These are phyloP conservation scores for Cinara cedri DNA, from an alignment of 2,888 invertebrate species.

Conservation along the genomic window DNA sequence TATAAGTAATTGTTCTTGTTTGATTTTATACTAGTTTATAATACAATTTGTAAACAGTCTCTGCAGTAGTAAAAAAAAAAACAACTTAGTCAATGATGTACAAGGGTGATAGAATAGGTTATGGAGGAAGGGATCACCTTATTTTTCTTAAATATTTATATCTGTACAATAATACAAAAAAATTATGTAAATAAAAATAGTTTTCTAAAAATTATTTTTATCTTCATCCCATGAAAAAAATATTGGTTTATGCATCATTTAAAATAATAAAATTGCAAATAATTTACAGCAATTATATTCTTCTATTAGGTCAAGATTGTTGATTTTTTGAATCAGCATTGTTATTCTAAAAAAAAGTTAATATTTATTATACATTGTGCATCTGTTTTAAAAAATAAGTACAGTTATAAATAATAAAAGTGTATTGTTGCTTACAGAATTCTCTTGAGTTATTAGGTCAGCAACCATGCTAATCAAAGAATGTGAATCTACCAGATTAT, in stretches of 20 bases:
- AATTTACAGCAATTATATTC: background rate
- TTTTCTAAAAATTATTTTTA: too few species aligned
- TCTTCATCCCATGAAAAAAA: too few species aligned
- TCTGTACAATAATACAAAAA: too few species aligned
- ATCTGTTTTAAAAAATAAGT: too few species aligned
- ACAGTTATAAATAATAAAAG: background rate
- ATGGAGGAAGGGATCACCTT: too few species aligned
- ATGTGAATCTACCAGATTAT: slow-evolving; percentile 54
- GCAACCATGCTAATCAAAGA: slow-evolving; percentile 57
- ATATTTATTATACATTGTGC: background rate
- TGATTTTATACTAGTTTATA: slow-evolving; percentile 32
- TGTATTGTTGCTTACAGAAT: slow-evolving; percentile 57
- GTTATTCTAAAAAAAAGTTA: slow-evolving; percentile 9
- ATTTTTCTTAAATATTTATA: too few species aligned
- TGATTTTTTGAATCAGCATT: slow-evolving; percentile 15
- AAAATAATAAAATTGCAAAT: background rate
- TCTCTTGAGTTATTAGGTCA: slow-evolving; percentile 57
- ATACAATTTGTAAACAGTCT: slow-evolving; percentile 25
- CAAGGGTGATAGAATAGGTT: too few species aligned
- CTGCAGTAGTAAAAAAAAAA: slow-evolving; percentile 22
- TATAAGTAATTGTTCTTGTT: slow-evolving; percentile 12
- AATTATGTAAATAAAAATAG: too few species aligned
- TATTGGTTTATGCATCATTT: too few species aligned
- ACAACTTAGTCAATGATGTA: background rate
- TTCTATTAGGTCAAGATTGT: background rate